Conservation (phyloP, 2,113 vertebrate species). For the Myiopsitta monachus region DNA sequence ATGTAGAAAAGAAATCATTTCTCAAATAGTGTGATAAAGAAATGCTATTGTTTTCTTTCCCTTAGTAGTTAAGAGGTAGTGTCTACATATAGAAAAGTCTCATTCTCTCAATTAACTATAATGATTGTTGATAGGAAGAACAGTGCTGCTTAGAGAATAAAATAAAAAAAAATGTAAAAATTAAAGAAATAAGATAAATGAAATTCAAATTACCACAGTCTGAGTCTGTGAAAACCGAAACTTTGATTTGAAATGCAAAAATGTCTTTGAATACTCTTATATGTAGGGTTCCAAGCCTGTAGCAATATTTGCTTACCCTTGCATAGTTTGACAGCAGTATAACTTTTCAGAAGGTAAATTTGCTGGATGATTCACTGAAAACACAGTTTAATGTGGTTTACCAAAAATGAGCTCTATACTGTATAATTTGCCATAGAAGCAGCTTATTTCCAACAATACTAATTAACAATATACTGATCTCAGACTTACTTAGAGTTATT, state of each 20-base stretch:
- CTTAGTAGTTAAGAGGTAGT: background rate
- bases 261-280: background rate
- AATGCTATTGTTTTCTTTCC: background rate
- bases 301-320: background rate
- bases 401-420: background rate
- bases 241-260: background rate
- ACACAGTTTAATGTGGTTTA: background rate
- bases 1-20: background rate
- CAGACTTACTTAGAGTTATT: background rate
- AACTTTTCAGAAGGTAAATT: background rate
- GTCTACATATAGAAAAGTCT: background rate
- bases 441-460: background rate
- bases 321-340: background rate
- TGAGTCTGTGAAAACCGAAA: background rate
- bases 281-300: background rate
- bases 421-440: background rate
- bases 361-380: background rate
- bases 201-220: background rate
- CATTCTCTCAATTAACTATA: background rate
- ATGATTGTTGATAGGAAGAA: background rate
- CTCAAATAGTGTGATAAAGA: background rate
- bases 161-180: background rate
- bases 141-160: background rate
- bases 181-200: background rate
- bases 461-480: background rate